Percentiles rank a stretch among this genome's conserved stretches.
Conservation (phyloP, 2,797 vertebrate genomes). For the Tenualosa thibaudeaui region DNA sequence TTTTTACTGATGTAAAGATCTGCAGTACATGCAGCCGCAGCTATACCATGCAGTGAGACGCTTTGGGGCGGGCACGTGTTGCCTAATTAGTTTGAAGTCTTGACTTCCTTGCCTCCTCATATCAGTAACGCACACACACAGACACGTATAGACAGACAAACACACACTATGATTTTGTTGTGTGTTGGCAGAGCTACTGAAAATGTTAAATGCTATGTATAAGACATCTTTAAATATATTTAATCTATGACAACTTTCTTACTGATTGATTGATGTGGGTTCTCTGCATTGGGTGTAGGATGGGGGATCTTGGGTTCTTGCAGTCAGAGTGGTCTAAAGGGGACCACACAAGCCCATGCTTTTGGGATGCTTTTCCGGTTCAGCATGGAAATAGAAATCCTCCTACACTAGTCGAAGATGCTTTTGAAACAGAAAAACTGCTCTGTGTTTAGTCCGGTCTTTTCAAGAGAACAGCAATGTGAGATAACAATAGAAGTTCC, state of each 20-base stretch:
- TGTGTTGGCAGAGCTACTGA: constrained; percentile 14
- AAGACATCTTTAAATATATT: background rate
- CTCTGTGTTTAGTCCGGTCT: background rate
- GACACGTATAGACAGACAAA: background rate
- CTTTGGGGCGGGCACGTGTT: background rate
- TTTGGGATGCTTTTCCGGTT: background rate
- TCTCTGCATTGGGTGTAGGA: background rate
- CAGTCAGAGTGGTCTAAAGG: background rate
- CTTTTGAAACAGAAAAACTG: background rate
- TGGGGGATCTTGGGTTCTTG: background rate
- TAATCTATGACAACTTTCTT: background rate
- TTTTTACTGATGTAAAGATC: background rate
- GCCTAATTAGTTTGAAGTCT: background rate
- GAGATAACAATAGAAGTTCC: background rate
- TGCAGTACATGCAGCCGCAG: background rate
- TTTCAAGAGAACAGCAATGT: background rate
- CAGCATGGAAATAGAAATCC: background rate
- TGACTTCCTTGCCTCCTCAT: background rate
- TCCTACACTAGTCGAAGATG: background rate
- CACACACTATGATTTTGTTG: constrained; percentile 6
- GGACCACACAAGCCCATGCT: background rate
- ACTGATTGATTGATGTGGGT: background rate
- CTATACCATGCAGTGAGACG: background rate
- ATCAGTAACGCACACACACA: constrained; percentile 1
- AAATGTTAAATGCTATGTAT: background rate